Conservation (phyloP, 1,140 invertebrate species). For the Plodia interpunctella region DNA sequence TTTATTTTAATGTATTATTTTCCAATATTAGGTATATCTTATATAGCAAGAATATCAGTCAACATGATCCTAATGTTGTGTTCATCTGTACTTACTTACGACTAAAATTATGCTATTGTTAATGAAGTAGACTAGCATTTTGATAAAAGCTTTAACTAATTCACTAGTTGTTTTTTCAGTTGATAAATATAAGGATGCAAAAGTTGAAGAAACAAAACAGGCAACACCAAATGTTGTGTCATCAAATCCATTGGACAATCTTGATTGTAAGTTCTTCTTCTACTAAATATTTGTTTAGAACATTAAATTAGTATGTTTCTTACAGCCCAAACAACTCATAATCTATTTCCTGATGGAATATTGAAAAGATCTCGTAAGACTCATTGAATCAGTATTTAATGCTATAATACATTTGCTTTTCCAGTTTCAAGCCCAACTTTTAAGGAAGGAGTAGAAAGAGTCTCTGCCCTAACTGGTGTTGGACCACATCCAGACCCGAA, state of each 20-base stretch:
- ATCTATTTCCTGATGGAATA: no score
- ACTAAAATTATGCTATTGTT: no score
- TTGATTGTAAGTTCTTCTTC: conserved; percentile 86
- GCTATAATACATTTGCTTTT: no score
- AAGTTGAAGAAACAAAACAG: conserved; percentile 78
- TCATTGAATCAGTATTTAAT: no score
- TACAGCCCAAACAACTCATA: no score
- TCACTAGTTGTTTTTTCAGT: conserved; percentile 76
- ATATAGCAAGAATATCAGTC: no score
- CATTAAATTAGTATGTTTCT: no score
- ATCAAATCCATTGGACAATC: conserved; percentile 88
- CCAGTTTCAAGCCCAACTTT: conserved; percentile 91
- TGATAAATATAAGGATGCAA: conserved; percentile 83
- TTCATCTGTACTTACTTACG: no score
- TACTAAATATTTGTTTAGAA: neutral
- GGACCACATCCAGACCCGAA: conserved; percentile 68
- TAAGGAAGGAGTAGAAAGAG: conserved; percentile 84
- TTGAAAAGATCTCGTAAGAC: no score
- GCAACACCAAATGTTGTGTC: conserved; percentile 83
- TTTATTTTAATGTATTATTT: conserved; percentile 11
- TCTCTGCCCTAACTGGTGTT: conserved; percentile 56
- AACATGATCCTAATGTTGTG: no score
- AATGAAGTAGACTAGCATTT: no score
- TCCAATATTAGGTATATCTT: no score
- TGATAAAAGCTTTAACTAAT: neutral